A percentile compares a stretch with the other conserved stretches of the same genome.
These are phyloP conservation scores for Watsonalla cultraria DNA, from an alignment of 2,888 invertebrate species.

Conservation along the genomic window DNA sequence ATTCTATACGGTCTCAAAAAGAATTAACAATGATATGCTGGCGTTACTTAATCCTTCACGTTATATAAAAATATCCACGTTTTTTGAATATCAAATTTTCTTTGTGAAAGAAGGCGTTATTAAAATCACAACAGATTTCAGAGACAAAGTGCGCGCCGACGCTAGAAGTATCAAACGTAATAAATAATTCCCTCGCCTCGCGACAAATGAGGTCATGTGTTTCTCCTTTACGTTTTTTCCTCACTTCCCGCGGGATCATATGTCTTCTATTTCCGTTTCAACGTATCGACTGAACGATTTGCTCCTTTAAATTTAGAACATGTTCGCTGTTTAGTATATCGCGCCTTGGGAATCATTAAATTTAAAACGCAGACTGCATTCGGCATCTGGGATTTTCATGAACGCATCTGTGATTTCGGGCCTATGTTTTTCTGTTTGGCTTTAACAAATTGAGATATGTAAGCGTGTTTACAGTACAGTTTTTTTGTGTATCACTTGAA, in stretches of 20 bases:
- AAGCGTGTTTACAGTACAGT: constrained; percentile 15
- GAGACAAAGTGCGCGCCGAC: constrained; percentile 60
- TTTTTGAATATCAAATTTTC: constrained; percentile 30
- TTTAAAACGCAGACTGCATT: constrained; percentile 61
- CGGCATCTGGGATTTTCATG: constrained; percentile 23
- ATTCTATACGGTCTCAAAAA: neutral
- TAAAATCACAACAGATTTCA: constrained; percentile 54
- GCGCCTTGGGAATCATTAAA: constrained; percentile 71
- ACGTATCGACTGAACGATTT: constrained; percentile 72
- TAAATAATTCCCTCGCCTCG: constrained; percentile 72
- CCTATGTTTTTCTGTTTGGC: constrained; percentile 18
- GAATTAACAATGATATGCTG: neutral
- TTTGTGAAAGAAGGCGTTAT: constrained; percentile 43
- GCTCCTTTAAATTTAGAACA: constrained; percentile 72
- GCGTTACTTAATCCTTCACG: neutral
- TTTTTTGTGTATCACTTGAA: no score
- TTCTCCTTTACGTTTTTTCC: constrained; percentile 74
- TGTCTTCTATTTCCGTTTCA: constrained; percentile 77
- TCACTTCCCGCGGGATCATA: constrained; percentile 75
- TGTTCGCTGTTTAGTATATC: constrained; percentile 74
- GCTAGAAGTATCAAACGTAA: constrained; percentile 69
- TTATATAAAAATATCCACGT: constrained; percentile 1
- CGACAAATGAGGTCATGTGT: constrained; percentile 79
- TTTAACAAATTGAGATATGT: constrained; percentile 34
- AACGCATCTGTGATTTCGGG: constrained; percentile 59